Conservation (phyloP, 2,113 vertebrate genomes). For the Zingel zingel region DNA sequence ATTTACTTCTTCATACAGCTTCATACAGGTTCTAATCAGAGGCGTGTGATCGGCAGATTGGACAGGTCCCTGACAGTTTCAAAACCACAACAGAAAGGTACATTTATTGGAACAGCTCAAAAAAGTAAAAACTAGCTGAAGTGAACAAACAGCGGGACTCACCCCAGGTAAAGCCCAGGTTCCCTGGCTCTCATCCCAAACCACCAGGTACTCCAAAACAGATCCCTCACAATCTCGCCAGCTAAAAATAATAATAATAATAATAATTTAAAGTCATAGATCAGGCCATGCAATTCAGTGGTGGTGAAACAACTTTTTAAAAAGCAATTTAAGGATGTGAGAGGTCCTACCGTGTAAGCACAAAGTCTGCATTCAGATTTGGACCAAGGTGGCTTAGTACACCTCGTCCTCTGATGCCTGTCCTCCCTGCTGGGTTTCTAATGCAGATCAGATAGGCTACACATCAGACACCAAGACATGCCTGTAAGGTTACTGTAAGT, state of each 20-base stretch:
- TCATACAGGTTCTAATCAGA: constrained; percentile 81
- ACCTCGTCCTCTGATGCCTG: constrained; percentile 89
- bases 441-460: constrained; percentile 25
- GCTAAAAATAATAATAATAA: constrained; percentile 53
- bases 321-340: background rate
- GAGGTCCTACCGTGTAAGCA: constrained; percentile 89
- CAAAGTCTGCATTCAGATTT: constrained; percentile 87
- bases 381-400: constrained; percentile 88
- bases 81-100: background rate
- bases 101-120: background rate
- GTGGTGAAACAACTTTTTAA: background rate
- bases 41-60: constrained; percentile 83
- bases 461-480: constrained; percentile 21
- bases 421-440: constrained; percentile 95
- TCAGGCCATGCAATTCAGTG: background rate
- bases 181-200: constrained; percentile 72
- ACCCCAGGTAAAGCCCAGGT: constrained; percentile 89
- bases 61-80: constrained; percentile 84
- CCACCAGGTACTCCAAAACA: constrained; percentile 89
- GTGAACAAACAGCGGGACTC: constrained; percentile 57
- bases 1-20: constrained; percentile 84
- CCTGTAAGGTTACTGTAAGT: constrained; percentile 3
- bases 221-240: constrained; percentile 60
- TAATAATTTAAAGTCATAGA: constrained; percentile 5
- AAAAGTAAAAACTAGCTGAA: background rate